A percentile compares a stretch with the other conserved stretches of the same genome.
These are phyloP conservation scores for Microcebus griseorufus DNA, from an alignment of 2,113 vertebrate species.

Conservation along the genomic window DNA sequence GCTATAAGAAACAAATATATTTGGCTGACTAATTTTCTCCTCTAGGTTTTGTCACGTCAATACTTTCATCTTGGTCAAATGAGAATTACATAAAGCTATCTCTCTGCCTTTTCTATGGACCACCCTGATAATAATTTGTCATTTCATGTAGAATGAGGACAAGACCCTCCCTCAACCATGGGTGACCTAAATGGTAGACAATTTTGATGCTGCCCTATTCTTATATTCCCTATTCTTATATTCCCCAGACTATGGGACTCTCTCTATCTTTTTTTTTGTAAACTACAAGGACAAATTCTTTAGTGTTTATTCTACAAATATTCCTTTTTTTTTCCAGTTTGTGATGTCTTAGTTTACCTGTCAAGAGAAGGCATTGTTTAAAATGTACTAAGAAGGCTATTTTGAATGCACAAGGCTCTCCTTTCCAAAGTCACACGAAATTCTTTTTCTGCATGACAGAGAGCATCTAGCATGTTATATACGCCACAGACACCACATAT, in stretches of 20 bases:
- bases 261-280: background rate
- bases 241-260: background rate
- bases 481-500: background rate
- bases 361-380: background rate
- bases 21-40: background rate
- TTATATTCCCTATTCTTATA: background rate
- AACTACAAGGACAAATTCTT: background rate
- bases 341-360: background rate
- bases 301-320: background rate
- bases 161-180: background rate
- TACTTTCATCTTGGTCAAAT: background rate
- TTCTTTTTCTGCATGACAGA: background rate
- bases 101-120: background rate
- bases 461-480: accelerated
- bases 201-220: background rate
- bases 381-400: background rate
- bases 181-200: background rate
- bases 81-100: background rate
- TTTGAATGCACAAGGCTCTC: background rate
- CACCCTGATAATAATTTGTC: background rate
- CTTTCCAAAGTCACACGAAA: background rate
- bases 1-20: background rate
- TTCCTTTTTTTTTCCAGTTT: background rate
- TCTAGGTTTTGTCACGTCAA: background rate
- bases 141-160: background rate